Conservation (phyloP, 2,797 vertebrate genomes). For the Urocyon cinereoargenteus region DNA sequence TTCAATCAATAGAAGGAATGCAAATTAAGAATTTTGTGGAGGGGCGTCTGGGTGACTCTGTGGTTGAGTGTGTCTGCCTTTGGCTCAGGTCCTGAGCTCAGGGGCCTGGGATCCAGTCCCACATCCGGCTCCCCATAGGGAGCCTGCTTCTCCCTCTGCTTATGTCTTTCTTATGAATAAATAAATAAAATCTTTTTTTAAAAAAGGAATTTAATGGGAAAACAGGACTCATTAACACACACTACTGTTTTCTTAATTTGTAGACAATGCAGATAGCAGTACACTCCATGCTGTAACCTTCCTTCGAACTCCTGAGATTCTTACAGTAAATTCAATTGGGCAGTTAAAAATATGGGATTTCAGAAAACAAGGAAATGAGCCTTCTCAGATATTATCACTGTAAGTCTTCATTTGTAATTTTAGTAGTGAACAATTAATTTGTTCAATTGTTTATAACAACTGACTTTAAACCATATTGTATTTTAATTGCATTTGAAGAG, state of each 20-base stretch:
- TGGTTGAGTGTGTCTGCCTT: too few relatives aligned
- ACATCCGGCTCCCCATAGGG: too few relatives aligned
- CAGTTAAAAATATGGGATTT: conserved; percentile 99
- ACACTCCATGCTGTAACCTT: conserved; percentile 97
- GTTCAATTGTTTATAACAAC: not conserved
- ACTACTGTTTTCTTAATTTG: conserved; percentile 54
- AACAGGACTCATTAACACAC: not conserved
- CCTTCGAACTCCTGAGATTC: conserved; percentile 95
- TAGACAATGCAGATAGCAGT: conserved; percentile 98
- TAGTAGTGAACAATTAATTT: conserved; percentile 33
- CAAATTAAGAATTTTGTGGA: not conserved
- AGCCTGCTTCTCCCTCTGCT: too few relatives aligned
- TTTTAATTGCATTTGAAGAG: conserved; percentile 45
- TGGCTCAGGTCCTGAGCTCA: too few relatives aligned
- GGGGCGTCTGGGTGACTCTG: too few relatives aligned
- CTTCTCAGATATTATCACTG: conserved; percentile 95
- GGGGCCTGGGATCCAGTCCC: too few relatives aligned
- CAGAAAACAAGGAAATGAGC: conserved; percentile 94
- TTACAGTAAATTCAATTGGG: conserved; percentile 98
- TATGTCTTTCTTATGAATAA: too few relatives aligned
- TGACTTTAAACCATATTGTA: conserved; percentile 30
- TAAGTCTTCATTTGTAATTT: conserved; percentile 84
- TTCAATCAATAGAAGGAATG: not conserved
- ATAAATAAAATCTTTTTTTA: too few relatives aligned
- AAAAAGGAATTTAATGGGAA: too few relatives aligned